Base-by-base conservation (phyloP, 2,113 vertebrate species). In the Barbus barbus region DNA sequence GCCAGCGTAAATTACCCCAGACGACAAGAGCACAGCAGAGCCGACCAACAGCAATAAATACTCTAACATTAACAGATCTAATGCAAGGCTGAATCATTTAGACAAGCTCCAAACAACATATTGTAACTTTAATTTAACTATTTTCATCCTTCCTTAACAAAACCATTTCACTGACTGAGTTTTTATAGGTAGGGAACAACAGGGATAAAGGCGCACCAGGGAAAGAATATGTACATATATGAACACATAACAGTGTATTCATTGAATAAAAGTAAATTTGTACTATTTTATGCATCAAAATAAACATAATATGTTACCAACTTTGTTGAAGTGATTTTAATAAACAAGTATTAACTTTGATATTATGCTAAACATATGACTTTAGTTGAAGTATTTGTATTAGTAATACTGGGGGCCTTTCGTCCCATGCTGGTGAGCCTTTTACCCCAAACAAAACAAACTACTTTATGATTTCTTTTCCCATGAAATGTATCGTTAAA, bases 1-100 rank as follows among this genome's bases (percentile, higher is more conserved):
- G 80, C 75, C 75, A 71, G 38, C 3, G 14, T 38, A 44, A 67
- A 87, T 76, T 18, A 69, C 31, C 20, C 31, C 65, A 69, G 33
- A 69, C 16, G 20, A 36, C 16, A 67, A 36, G 63, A 41, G 38
- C 38, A 41, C 38, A 41, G 1, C 38, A 2, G 38, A 41, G 38
- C 31, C 9, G 31, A 36, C 31, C 65, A 5, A 36, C 9, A 69
- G 31, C 18, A 22, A 69, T 69, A 36, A 22, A 69, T 22, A 36
- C 18, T 69, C 16, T 36, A 67, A 22, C 63, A n/a, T 24, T 24
- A 44, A 3, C 4, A 72, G 5, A 36, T 67, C 31, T 22, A 69
- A 36, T 20, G 18, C 20, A 36, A 69, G 65, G 12, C 8, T 2
- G 18, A 20, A 33, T 20, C 63, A 33, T 67, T 20, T 20, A 18